Percentiles rank a stretch among this genome's conserved stretches.
These are phyloP conservation scores for Germaria angustata DNA, from an alignment of 2,888 invertebrate genomes.

Conservation along the genomic window DNA sequence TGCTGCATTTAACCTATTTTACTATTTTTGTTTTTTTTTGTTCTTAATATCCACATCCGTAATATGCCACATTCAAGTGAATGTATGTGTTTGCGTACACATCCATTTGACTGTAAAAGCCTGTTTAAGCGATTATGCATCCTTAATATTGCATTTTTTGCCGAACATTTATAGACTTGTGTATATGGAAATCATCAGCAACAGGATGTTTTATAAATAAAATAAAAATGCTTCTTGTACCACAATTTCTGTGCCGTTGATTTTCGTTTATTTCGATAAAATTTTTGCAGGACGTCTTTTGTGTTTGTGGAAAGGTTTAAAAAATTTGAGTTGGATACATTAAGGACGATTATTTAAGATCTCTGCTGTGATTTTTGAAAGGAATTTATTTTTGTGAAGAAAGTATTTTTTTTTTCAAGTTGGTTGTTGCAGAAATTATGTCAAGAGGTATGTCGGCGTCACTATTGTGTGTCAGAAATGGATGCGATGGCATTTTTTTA, in stretches of 20 bases:
- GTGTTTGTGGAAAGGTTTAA: neutral
- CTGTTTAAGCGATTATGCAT: constrained; percentile 46
- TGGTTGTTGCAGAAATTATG: too few relatives aligned
- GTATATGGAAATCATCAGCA: constrained; percentile 33
- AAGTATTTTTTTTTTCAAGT: too few relatives aligned
- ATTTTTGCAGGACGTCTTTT: neutral
- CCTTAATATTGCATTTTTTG: constrained; percentile 16
- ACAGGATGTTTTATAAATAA: constrained; percentile 50
- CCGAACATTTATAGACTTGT: constrained; percentile 18
- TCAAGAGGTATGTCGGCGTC: too few relatives aligned
- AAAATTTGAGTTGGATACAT: neutral
- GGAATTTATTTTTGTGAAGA: neutral
- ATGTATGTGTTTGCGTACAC: neutral
- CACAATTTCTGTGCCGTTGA: neutral
- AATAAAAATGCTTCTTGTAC: neutral
- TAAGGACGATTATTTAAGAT: neutral
- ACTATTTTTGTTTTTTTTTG: neutral
- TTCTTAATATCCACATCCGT: constrained; percentile 20
- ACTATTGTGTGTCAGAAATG: too few relatives aligned
- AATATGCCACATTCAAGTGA: constrained; percentile 34
- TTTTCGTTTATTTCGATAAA: constrained; percentile 19
- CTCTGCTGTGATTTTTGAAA: neutral
- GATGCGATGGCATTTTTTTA: too few relatives aligned
- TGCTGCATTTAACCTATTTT: constrained; percentile 47
- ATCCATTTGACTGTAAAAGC: constrained; percentile 30